Evolutionary conservation across 1,140 invertebrate genomes (phyloP), one percentile per base, ranked within the genome.

Genomic region (Chionoecetes opilio): DNA sequence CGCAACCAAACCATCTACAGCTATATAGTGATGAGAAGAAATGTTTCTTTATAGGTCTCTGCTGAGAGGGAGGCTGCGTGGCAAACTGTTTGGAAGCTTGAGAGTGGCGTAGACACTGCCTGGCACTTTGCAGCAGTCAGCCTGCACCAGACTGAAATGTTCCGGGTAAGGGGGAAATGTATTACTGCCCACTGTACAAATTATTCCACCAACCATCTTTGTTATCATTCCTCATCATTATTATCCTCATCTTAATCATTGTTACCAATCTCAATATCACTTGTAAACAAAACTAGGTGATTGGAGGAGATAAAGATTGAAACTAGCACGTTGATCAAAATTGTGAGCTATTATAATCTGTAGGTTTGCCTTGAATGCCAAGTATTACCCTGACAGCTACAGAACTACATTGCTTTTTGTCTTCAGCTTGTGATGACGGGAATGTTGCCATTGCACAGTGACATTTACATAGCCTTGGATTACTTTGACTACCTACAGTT

Each of bases 391-490:
- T n/a, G n/a, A n/a, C n/a, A n/a, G n/a, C n/a, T 46, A 2, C 31
- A 38, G 14, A 29, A 3, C 14, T 90, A 31, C 21, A n/a, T 41
- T 63, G 26, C 82, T 32, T 82, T 11, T 35, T 75, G 29, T 17
- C 2, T 63, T 26, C 46, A 94, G 93, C 26, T 94, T 37, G 63
- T 94, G 11, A 32, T 94, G 9, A 91, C 93, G 0, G 93, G 93
- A 26, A 29, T 41, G 11, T 32, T 94, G 63, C 34, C 53, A 37
- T 17, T 6, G 8, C 63, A 94, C 38, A 87, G 46, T 3, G 14
- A 82, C 82, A 21, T 88, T n/a, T 94, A 90, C 34, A 90, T 94
- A 90, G 93, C 93, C n/a, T 5, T 94, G 9, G 93, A 94, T 32
- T 84, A 94, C 3, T 3, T 94, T 8, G 14, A 0, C 17, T 84